Evolutionary conservation across 92 coral and sea anemone species (phyloP), one percentile per base, ranked within the genome.

Genomic region (Phymanthus crucifer): DNA sequence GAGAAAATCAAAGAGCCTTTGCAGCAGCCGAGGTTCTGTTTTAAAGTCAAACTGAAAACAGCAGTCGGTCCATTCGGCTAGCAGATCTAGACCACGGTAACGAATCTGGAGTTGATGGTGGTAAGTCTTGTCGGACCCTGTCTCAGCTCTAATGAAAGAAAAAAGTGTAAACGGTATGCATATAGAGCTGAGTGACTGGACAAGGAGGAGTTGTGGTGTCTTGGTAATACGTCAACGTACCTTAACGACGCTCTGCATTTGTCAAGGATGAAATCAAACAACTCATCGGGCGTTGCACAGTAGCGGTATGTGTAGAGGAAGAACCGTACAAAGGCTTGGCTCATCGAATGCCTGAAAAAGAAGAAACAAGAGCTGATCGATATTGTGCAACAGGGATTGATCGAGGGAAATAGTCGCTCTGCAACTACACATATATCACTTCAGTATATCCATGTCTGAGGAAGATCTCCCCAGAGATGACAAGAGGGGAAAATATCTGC

Each of bases 11-110:
- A 89, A 66, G 36, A 94, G 89, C n/a, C 90, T 83, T 79, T 83
- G 75, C 71, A 92, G 72, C 14, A 94, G 84, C 10, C 81, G 89
- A 46, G 88, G 87, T 43, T 87, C 84, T 52, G 83, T 73, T 83
- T 85, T 94, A 58, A 94, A 91, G 89, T 94, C 98, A 72, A 79
- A 87, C 81, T 75, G 80, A 75, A 86, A 94, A 43, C 85, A 91
- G 65, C 90, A 87, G 77, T 94, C 97, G 17, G 87, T 66, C 98
- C 98, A 94, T 76, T 94, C 98, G 66, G 98, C 90, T 84, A 94
- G 79, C 27, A 94, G 57, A 72, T 94, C 98, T n/a, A 94, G 79
- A n/a, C 94, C 90, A 14, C 98, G 93, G 76, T 94, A 94, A 13
- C 93, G 79, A 47, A 94, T 87, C 83, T 94, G 97, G 6, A 94